These are phyloP conservation scores for Drosophila longiperda DNA, from an alignment of 2,888 invertebrate genomes.

Conservation along the genomic window DNA sequence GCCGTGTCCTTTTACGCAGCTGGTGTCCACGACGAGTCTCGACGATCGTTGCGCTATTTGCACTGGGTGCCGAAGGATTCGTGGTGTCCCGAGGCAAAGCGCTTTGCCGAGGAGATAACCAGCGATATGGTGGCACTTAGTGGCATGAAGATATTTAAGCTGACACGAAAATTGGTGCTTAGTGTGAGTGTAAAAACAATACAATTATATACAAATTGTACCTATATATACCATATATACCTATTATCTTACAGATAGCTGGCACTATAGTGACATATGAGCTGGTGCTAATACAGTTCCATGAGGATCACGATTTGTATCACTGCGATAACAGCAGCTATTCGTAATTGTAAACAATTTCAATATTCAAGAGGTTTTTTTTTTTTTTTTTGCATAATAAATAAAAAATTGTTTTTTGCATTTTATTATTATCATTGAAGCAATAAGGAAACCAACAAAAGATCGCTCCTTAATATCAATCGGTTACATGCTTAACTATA, in stretches of 20 bases:
- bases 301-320: slow-evolving; percentile 82
- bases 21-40: slow-evolving; percentile 87
- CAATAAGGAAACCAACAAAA: slow-evolving; percentile 79
- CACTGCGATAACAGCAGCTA: slow-evolving; percentile 69
- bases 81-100: slow-evolving; percentile 85
- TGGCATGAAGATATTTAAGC: slow-evolving; percentile 84
- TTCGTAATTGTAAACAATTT: slow-evolving; percentile 37
- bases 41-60: slow-evolving; percentile 83
- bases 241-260: slow-evolving; percentile 84
- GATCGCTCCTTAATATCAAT: slow-evolving; percentile 79
- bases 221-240: not conserved
- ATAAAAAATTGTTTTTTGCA: slow-evolving; percentile 51
- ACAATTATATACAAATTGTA: fast-evolving
- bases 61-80: slow-evolving; percentile 85
- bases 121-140: slow-evolving; percentile 83
- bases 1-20: slow-evolving; percentile 87
- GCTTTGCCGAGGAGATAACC: slow-evolving; percentile 83
- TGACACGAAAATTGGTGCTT: slow-evolving; percentile 83
- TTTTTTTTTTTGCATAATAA: slow-evolving; percentile 21
- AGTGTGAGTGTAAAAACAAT: slow-evolving; percentile 70
- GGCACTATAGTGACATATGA: slow-evolving; percentile 88
- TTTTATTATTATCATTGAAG: slow-evolving; percentile 72
- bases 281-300: slow-evolving; percentile 87
- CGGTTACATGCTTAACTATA: slow-evolving; percentile 73
- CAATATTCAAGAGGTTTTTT: not conserved